Conservation (phyloP, 92 coral and sea anemone species). For the Palythoa heliodiscus region DNA sequence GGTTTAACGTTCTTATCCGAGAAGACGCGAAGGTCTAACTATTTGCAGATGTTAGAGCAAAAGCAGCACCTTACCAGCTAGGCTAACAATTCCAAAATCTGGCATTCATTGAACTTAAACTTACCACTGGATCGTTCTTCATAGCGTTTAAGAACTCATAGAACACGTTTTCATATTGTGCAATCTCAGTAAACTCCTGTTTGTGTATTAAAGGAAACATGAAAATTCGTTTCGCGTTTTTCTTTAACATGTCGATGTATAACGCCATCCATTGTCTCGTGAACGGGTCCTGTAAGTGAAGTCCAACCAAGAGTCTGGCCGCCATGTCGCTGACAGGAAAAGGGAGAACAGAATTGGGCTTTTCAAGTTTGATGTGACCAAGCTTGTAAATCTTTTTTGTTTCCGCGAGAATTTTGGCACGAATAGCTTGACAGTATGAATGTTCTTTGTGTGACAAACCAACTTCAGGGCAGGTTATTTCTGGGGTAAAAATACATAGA, state of each 20-base stretch:
- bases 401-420: conserved; percentile 49
- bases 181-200: conserved; percentile 64
- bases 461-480: conserved; percentile 62
- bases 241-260: conserved; percentile 68
- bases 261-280: conserved; percentile 72
- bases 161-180: conserved; percentile 68
- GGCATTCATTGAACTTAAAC: background rate
- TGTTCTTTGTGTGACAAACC: conserved; percentile 62
- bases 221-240: conserved; percentile 51
- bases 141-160: conserved; percentile 67
- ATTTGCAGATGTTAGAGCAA: too few relatives aligned
- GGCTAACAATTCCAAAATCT: background rate
- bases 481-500: conserved; percentile 18
- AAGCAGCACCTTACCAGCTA: too few relatives aligned
- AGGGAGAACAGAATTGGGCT: conserved; percentile 47
- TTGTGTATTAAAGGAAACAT: conserved; percentile 51
- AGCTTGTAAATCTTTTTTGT: conserved; percentile 64
- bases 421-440: conserved; percentile 54
- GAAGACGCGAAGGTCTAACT: too few relatives aligned
- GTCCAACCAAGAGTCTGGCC: conserved; percentile 48
- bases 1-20: too few relatives aligned
- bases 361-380: conserved; percentile 48
- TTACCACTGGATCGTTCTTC: conserved; percentile 46
- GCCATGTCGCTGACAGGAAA: conserved; percentile 67
- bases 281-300: conserved; percentile 65